Evolutionary conservation across 2,797 vertebrate species (phyloP).

Genomic region (Centroberyx gerrardi): DNA sequence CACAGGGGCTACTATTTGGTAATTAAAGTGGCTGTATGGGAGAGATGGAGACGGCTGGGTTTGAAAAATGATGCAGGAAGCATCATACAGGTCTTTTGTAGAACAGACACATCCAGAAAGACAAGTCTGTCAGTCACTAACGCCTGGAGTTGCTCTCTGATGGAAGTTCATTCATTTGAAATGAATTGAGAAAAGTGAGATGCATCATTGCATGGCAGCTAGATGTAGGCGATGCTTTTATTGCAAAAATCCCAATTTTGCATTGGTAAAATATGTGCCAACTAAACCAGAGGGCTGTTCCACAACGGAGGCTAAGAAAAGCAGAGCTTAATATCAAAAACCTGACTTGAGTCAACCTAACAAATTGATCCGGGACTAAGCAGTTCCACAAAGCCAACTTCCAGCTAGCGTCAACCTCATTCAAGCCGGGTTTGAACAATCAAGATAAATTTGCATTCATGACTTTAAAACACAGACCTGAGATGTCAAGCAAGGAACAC

Average conservation of each 20-base stretch:
- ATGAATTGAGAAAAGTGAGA: background rate
- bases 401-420: too few relatives aligned
- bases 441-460: too few relatives aligned
- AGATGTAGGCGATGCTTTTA: too few relatives aligned
- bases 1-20: conserved; percentile 34
- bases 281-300: too few relatives aligned
- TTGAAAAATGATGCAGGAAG: conserved; percentile 8
- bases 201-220: background rate
- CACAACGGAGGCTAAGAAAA: too few relatives aligned
- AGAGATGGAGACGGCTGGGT: conserved; percentile 22
- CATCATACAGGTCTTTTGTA: background rate
- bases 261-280: background rate
- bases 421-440: too few relatives aligned
- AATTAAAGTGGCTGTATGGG: conserved; percentile 30
- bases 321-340: too few relatives aligned
- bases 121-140: background rate
- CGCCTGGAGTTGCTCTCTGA: background rate
- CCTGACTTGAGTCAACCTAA: too few relatives aligned
- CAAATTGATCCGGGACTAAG: too few relatives aligned
- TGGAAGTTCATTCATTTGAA: background rate
- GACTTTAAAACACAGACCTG: too few relatives aligned
- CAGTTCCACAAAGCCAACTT: too few relatives aligned
- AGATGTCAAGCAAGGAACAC: too few relatives aligned
- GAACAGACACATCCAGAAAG: background rate
- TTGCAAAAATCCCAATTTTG: background rate